phyloP scores from a whole-genome alignment of 2,113 vertebrate species.

The Litocranius walleri region DNA sequence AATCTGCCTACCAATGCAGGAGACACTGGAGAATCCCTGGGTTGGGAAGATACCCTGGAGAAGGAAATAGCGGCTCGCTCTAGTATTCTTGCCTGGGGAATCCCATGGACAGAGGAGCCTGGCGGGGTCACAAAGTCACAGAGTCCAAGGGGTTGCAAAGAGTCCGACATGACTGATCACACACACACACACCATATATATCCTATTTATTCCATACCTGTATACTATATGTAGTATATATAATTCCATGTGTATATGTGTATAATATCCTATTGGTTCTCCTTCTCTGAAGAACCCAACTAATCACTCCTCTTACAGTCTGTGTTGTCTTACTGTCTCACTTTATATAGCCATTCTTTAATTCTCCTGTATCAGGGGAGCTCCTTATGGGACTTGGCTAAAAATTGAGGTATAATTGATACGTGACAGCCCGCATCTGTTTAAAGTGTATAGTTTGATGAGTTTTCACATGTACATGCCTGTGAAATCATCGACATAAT shows the following conservation, averaged over 20 bases:
- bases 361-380: not conserved
- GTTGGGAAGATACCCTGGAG: not conserved
- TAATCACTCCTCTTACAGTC: too few relatives aligned
- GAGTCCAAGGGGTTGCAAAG: not conserved
- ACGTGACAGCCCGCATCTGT: not conserved
- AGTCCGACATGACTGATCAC: not conserved
- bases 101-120: not conserved
- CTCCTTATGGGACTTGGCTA: not conserved
- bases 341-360: not conserved
- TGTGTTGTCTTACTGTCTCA: not conserved
- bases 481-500: not conserved
- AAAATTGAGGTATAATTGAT: not conserved
- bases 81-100: not conserved
- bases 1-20: not conserved
- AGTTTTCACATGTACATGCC: not conserved
- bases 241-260: not conserved
- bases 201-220: not conserved
- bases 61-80: not conserved
- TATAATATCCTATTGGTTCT: not conserved
- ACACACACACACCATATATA: not conserved
- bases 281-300: not conserved
- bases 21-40: not conserved
- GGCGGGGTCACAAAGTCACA: accelerated
- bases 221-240: not conserved
- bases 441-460: not conserved